These are phyloP conservation scores for Chinchilla lanigera DNA, from an alignment of 2,113 vertebrate genomes.

Conservation along the genomic window DNA sequence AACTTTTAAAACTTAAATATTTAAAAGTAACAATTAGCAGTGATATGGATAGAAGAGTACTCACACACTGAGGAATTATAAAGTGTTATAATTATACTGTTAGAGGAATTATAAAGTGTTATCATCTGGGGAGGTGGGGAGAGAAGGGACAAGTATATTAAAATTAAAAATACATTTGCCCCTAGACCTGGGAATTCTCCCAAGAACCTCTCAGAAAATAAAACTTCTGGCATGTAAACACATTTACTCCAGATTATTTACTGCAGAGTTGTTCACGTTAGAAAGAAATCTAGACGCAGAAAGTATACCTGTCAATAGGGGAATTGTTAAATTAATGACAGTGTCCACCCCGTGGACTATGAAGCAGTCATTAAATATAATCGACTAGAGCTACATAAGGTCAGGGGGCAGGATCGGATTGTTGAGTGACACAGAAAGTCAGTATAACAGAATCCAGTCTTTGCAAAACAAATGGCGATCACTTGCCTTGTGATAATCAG, in stretches of 20 bases:
- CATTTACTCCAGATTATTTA: not conserved
- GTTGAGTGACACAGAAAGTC: no score
- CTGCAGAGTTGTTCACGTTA: not conserved
- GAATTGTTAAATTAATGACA: not conserved
- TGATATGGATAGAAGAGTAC: not conserved
- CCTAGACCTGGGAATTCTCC: not conserved
- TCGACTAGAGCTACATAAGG: not conserved
- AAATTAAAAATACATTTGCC: not conserved
- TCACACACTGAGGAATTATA: not conserved
- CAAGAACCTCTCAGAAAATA: not conserved
- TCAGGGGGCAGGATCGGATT: not conserved
- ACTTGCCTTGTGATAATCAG: no score
- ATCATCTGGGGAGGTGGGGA: not conserved
- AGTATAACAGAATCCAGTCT: not conserved
- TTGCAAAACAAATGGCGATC: not conserved
- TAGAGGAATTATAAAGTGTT: not conserved
- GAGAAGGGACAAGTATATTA: not conserved
- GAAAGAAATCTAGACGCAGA: not conserved
- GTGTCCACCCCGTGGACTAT: fast-evolving
- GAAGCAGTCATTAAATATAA: not conserved
- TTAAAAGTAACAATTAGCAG: not conserved
- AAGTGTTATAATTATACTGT: not conserved
- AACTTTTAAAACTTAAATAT: not conserved
- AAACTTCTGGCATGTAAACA: not conserved
- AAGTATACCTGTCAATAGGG: not conserved